Evolutionary conservation across 2,113 vertebrate species (phyloP), one percentile per base, ranked within the genome.

Genomic region (Rhynchomys soricoides): DNA sequence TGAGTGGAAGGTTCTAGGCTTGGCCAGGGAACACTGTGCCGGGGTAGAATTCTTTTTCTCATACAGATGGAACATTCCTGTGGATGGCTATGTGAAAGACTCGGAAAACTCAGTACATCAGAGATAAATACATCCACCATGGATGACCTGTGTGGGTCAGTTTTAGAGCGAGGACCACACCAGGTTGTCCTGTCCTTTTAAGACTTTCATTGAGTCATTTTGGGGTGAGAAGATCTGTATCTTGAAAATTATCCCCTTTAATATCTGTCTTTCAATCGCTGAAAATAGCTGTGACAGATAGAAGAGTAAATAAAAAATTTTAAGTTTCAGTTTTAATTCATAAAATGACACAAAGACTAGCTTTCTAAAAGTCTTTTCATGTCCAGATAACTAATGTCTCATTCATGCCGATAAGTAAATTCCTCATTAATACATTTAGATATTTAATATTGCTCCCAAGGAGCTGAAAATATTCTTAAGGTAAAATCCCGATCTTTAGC

Each of bases 301-400:
- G 59, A 37, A 78, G 81, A 21, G 10, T 73, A 92, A 91, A 81
- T 70, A 78, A 31, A 66, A 64, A 77, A 78, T 90, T 93, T 89
- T 79, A 90, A 5, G 29, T 86, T 89, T 96, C 12, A 57, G 34
- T 90, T 89, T 91, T 73, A 86, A 89, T 34, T 82, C 86, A 3
- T 40, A 77, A 62, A 64, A 77, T 77, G 40, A 90, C 31, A n/a
- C 78, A 90, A 22, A 94, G 45, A 9, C 52, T 29, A 91, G 64
- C 52, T 48, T 90, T 59, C 86, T 34, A n/a, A 71, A 96, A 45
- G 24, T 93, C 64, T 75, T 95, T 93, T 79, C 31, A 52, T 55
- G 64, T 75, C 11, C 73, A 88, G 24, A 19, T 73, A 88, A 40
- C 55, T 93, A 34, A 91, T 91, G 31, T 91, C 22, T 16, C 5